Percentiles rank a stretch among this genome's conserved stretches.
Conservation (phyloP, 92 coral and sea anemone genomes). For the Porites lobata region DNA sequence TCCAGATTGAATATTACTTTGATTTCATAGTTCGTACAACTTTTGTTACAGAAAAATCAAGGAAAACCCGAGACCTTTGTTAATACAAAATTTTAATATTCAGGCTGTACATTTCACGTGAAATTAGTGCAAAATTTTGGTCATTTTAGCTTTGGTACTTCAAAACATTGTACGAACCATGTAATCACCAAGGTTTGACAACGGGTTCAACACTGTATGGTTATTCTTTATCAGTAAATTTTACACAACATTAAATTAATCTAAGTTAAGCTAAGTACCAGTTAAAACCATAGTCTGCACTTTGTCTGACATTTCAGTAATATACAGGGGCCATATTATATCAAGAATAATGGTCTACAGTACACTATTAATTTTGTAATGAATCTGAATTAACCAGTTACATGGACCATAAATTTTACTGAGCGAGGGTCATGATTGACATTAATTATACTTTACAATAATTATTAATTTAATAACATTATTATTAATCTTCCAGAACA, state of each 20-base stretch:
- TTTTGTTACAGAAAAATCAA: neutral
- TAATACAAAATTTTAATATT: neutral
- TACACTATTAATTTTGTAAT: too few relatives aligned
- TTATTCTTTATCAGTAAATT: neutral
- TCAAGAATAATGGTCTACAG: too few relatives aligned
- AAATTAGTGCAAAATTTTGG: neutral
- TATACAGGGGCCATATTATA: too few relatives aligned
- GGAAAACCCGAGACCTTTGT: neutral
- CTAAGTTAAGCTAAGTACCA: neutral
- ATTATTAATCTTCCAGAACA: neutral
- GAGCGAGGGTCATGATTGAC: too few relatives aligned
- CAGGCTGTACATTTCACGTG: neutral
- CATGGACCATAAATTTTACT: too few relatives aligned
- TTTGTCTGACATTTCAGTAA: too few relatives aligned
- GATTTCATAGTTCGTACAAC: neutral
- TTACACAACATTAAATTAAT: too few relatives aligned
- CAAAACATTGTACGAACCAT: neutral
- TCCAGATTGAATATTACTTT: slow-evolving; percentile 23
- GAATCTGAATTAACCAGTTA: too few relatives aligned
- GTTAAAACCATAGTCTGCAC: too few relatives aligned
- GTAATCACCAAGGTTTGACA: neutral
- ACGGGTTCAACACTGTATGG: neutral
- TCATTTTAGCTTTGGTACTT: too few relatives aligned
- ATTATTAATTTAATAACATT: neutral
- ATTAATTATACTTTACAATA: neutral